Conservation (phyloP, 2,888 invertebrate genomes). For the Rhimphoctona megacephalus region DNA sequence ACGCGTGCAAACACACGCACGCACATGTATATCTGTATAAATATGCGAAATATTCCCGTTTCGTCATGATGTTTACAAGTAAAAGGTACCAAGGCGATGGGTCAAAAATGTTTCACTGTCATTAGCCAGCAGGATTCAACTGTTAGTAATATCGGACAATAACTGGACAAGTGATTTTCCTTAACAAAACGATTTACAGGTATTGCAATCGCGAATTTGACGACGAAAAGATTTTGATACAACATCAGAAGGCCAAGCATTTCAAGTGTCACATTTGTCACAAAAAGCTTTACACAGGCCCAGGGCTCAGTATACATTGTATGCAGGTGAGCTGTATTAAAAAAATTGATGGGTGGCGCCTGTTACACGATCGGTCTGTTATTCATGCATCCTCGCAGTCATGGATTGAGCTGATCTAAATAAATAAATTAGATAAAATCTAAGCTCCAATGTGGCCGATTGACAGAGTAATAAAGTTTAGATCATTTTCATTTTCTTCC, state of each 20-base stretch:
- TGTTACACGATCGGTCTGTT: neutral
- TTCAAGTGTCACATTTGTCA: constrained; percentile 99
- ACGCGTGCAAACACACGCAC: neutral
- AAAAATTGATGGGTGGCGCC: neutral
- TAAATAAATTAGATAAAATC: too few species aligned
- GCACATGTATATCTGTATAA: neutral
- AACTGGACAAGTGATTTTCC: constrained; percentile 75
- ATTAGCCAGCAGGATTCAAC: neutral
- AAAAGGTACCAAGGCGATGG: constrained; percentile 15
- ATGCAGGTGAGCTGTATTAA: constrained; percentile 92
- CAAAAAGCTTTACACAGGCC: constrained; percentile 99
- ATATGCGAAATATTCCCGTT: constrained; percentile 65
- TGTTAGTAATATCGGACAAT: neutral
- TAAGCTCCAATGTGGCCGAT: neutral
- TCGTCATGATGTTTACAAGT: constrained; percentile 61
- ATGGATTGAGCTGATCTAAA: neutral
- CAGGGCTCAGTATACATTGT: constrained; percentile 99
- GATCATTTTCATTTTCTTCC: neutral
- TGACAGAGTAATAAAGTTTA: neutral
- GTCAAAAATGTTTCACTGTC: neutral
- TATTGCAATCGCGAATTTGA: constrained; percentile 99
- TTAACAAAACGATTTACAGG: constrained; percentile 89
- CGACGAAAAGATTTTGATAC: constrained; percentile 99
- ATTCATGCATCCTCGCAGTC: neutral
- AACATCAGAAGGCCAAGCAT: constrained; percentile 99